A percentile compares a stretch with the other conserved stretches of the same genome.
phyloP scores from a whole-genome alignment of 2,888 invertebrate genomes.

The Chymomyza caudatula region DNA sequence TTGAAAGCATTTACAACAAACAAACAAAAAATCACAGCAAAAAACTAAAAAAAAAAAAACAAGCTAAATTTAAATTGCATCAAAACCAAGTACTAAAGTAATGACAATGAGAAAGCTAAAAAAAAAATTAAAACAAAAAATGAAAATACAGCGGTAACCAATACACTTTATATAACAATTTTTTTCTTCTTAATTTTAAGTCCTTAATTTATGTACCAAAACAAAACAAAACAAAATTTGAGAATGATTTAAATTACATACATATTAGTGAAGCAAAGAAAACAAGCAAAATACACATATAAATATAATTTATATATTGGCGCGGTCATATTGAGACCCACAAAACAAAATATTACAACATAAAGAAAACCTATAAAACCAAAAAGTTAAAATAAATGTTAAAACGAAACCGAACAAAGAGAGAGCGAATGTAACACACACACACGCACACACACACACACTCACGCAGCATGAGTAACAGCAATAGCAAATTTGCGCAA shows the following conservation, averaged over 20 bases:
- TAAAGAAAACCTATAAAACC: slow-evolving; percentile 75
- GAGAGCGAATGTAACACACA: background rate
- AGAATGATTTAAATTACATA: slow-evolving; percentile 68
- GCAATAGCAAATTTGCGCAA: background rate
- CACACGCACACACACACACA: background rate
- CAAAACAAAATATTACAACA: slow-evolving; percentile 52
- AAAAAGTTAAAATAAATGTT: slow-evolving; percentile 67
- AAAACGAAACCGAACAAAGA: slow-evolving; percentile 34
- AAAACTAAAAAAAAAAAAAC: slow-evolving; percentile 40
- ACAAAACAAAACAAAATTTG: slow-evolving; percentile 46
- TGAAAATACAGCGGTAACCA: slow-evolving; percentile 40
- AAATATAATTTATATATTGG: slow-evolving; percentile 66
- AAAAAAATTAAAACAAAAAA: slow-evolving; percentile 41
- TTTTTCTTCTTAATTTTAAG: slow-evolving; percentile 77
- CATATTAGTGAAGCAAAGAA: slow-evolving; percentile 49
- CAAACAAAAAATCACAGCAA: slow-evolving; percentile 49
- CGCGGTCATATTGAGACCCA: background rate
- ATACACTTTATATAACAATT: slow-evolving; percentile 73
- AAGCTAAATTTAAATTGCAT: slow-evolving; percentile 52
- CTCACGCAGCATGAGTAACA: background rate
- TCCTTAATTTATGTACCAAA: slow-evolving; percentile 77
- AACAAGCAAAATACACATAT: slow-evolving; percentile 61
- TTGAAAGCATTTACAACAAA: slow-evolving; percentile 72
- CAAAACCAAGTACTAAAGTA: slow-evolving; percentile 46
- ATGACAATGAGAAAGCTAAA: slow-evolving; percentile 40